A percentile compares a stretch with the other conserved stretches of the same genome.
Conservation (phyloP, 2,113 vertebrate species). For the Neotragus pygmaeus region DNA sequence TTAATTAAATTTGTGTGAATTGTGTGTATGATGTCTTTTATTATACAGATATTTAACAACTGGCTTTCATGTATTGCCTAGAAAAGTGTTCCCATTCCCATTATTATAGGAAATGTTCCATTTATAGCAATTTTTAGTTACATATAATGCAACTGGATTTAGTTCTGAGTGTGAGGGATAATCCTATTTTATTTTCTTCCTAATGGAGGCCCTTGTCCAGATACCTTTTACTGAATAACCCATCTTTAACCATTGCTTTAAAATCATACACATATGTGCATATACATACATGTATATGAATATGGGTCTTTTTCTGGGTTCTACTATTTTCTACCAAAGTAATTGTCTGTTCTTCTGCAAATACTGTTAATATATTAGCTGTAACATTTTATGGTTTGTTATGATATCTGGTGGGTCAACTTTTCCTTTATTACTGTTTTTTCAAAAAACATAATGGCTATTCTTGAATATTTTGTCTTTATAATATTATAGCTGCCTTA, state of each 20-base stretch:
- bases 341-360: not conserved
- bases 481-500: not conserved
- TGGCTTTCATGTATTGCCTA: not conserved
- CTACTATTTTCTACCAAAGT: not conserved
- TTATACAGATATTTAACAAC: not conserved
- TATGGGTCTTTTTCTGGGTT: not conserved
- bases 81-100: not conserved
- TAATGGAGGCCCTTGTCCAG: not conserved
- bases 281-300: not conserved
- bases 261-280: not conserved
- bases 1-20: not conserved
- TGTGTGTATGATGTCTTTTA: not conserved
- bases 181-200: conserved; percentile 2
- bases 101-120: not conserved
- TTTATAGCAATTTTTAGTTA: conserved; percentile 24
- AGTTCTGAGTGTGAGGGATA: not conserved
- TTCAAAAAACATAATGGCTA: not conserved
- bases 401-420: not conserved
- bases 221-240: not conserved
- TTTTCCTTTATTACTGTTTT: not conserved
- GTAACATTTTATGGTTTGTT: not conserved
- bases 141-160: not conserved
- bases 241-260: not conserved
- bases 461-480: conserved; percentile 25
- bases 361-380: not conserved